These are phyloP conservation scores for Bombus confusus DNA, from an alignment of 1,140 invertebrate genomes.

Conservation along the genomic window DNA sequence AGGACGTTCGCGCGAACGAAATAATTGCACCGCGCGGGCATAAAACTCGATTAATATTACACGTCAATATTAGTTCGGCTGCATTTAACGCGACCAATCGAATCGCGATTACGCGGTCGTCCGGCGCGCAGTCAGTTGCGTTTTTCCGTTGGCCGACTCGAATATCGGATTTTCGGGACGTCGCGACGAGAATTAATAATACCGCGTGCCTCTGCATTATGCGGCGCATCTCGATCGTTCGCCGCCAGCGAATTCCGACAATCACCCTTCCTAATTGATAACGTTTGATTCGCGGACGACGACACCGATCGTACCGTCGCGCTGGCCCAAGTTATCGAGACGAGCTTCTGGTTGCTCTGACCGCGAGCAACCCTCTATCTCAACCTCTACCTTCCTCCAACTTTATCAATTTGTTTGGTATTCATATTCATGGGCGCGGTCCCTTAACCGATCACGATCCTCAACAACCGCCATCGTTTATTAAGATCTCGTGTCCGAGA, in stretches of 20 bases:
- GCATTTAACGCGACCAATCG: conserved; percentile 51
- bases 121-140: not conserved
- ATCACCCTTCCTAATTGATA: conserved; percentile 32
- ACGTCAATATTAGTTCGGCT: conserved; percentile 56
- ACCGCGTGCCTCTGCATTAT: conserved; percentile 17
- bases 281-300: conserved; percentile 23
- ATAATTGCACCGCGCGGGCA: conserved; percentile 46
- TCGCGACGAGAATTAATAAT: conserved; percentile 39
- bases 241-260: conserved; percentile 3
- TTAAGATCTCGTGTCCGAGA: not conserved
- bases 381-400: not conserved
- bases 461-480: not conserved
- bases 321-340: no score
- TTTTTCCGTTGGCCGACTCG: conserved; percentile 33
- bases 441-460: not conserved
- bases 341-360: not conserved
- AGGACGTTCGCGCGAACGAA: conserved; percentile 27
- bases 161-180: conserved; percentile 28
- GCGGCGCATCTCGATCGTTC: conserved; percentile 20
- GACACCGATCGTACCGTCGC: no score
- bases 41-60: conserved; percentile 56
- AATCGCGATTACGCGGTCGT: conserved; percentile 47
- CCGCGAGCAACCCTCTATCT: not conserved
- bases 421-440: not conserved
- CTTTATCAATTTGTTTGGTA: conserved; percentile 5